Conservation (phyloP, 2,888 invertebrate genomes). For the Hoplodrina blanda region DNA sequence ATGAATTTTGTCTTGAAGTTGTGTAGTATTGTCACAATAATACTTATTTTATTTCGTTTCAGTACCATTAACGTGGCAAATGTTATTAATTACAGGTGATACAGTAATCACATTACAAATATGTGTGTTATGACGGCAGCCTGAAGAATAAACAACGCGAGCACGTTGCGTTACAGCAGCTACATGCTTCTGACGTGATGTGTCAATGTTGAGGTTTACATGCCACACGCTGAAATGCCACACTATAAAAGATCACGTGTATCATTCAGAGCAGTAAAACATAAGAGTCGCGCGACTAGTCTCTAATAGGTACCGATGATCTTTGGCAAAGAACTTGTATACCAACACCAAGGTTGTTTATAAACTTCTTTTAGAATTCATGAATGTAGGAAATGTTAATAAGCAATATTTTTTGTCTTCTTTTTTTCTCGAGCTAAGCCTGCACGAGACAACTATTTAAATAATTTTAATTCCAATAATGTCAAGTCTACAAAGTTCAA, state of each 20-base stretch:
- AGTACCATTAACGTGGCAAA: constrained; percentile 45
- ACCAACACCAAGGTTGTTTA: constrained; percentile 15
- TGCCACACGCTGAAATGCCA: constrained; percentile 19
- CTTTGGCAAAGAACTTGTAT: constrained; percentile 5
- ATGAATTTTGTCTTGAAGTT: constrained; percentile 1
- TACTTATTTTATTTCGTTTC: constrained; percentile 1
- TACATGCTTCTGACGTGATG: constrained; percentile 43
- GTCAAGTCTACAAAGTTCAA: constrained; percentile 40
- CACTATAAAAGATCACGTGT: constrained; percentile 11
- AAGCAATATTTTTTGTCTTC: not conserved
- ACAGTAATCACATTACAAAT: constrained; percentile 60
- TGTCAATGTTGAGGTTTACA: constrained; percentile 26
- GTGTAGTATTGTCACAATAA: constrained; percentile 6
- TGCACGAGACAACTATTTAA: constrained; percentile 11
- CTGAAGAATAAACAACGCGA: constrained; percentile 37
- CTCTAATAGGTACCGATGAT: constrained; percentile 2
- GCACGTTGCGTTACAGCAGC: constrained; percentile 46
- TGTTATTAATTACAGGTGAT: constrained; percentile 53
- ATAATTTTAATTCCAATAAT: not conserved
- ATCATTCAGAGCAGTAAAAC: not conserved
- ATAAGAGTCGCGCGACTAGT: not conserved
- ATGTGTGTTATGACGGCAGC: constrained; percentile 47
- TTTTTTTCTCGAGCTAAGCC: constrained; percentile 5
- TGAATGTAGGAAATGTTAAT: not conserved
- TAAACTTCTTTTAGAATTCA: constrained; percentile 6